Conservation (phyloP, 2,888 invertebrate species). For the Polyploca ridens region DNA sequence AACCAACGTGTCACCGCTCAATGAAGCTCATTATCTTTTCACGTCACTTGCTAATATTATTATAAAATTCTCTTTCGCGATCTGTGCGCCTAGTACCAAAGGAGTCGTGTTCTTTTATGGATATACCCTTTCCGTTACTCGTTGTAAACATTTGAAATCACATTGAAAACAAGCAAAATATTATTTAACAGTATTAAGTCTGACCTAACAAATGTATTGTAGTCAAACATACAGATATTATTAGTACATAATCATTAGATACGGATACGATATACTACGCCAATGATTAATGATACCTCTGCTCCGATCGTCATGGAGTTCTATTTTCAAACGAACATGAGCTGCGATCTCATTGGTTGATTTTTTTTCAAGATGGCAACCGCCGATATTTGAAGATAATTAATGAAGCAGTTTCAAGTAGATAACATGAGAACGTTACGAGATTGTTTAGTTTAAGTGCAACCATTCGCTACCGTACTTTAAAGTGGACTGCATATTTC, state of each 20-base stretch:
- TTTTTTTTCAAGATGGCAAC: constrained; percentile 76
- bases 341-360: constrained; percentile 63
- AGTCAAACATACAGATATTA: constrained; percentile 19
- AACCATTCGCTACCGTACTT: constrained; percentile 63
- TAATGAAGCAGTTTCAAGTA: constrained; percentile 68
- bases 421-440: constrained; percentile 61
- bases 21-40: no score
- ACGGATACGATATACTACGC: constrained; percentile 46
- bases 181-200: no score
- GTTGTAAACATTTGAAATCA: no score
- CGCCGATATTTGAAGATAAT: constrained; percentile 75
- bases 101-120: no score
- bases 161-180: no score
- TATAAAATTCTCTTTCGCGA: no score
- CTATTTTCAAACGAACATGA: constrained; percentile 73
- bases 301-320: constrained; percentile 60
- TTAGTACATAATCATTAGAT: constrained; percentile 39
- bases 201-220: neutral
- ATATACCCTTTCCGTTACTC: no score
- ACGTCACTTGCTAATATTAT: no score
- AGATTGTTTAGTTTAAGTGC: constrained; percentile 60
- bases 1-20: no score
- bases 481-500: constrained; percentile 67
- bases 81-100: no score
- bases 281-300: constrained; percentile 76